phyloP scores from a whole-genome alignment of 2,888 invertebrate species.

The Eutolmus rufibarbis region DNA sequence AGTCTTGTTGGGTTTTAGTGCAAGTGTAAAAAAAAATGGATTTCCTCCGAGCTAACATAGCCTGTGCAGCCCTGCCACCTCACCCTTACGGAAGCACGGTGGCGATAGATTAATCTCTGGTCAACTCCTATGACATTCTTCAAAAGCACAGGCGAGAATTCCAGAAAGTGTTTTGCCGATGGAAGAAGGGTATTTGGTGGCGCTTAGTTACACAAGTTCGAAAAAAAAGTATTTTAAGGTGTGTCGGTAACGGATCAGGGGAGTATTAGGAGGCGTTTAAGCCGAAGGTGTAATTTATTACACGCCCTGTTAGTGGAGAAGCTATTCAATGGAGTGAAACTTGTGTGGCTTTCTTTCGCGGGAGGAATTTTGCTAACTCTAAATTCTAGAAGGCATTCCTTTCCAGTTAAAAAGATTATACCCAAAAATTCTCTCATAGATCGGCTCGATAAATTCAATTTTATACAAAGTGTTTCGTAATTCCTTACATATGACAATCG shows the following conservation, averaged over 20 bases:
- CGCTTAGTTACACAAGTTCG: background rate
- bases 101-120: conserved; percentile 3
- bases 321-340: background rate
- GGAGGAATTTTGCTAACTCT: background rate
- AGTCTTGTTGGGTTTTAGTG: conserved; percentile 28
- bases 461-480: background rate
- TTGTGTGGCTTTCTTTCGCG: background rate
- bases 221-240: background rate
- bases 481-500: background rate
- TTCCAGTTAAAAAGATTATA: background rate
- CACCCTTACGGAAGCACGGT: background rate
- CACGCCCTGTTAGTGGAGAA: background rate
- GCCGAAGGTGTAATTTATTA: background rate
- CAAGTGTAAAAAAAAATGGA: conserved; percentile 18
- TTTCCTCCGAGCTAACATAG: background rate
- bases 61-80: background rate
- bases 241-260: background rate
- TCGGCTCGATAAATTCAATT: background rate
- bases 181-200: background rate
- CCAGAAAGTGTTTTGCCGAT: background rate
- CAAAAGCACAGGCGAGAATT: background rate
- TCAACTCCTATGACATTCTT: background rate
- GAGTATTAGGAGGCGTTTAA: background rate
- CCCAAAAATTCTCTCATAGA: background rate
- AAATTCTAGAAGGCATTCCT: background rate